Evolutionary conservation across 92 coral and sea anemone species (phyloP), one percentile per base, ranked within the genome.

Genomic region (Zoanthus solanderi): DNA sequence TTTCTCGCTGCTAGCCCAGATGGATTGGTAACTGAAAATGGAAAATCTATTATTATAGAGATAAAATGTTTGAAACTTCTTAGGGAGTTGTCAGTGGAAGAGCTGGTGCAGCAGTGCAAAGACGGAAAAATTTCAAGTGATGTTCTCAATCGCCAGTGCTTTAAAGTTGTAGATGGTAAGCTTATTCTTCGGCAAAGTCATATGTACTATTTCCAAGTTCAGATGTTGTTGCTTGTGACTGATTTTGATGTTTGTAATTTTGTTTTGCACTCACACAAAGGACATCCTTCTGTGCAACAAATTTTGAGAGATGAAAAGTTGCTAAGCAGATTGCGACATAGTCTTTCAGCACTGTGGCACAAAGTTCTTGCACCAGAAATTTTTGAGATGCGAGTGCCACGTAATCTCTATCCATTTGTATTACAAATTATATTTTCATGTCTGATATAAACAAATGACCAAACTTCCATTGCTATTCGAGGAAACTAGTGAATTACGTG

Each of bases 351-450:
- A 85, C 71, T 90, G 56, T 90, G 90, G 89, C 90, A 78, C 32
- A 79, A 80, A 72, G 87, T 86, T 72, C 73, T 90, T n/a, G 89
- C 84, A 45, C 92, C 84, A 60, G 89, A 84, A 68, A 28, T 60
- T 46, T 86, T 86, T 86, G 90, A 90, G 72, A 90, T 90, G 93
- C 78, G 93, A 56, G 90, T 90, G 65, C 93, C 93, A 45, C 76
- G 90, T 8, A 47, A 79, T n/a, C 92, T 84, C 31, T 56, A 53
- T 48, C 85, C 92, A 66, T 76, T 89, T 89, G 80, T 84, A 31
- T 73, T 89, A 45, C 65, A 76, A 54, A 76, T 63, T 65, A 15
- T 9, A 66, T 6, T 23, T 23, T 23, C 23, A 23, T 23, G 23
- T 23, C 23, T 23, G 23, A 23, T 23, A 23, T 23, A 23, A 23